A percentile compares a stretch with the other conserved stretches of the same genome.
These are phyloP conservation scores for Dryadula phaetusa DNA, from an alignment of 2,888 invertebrate species.

Conservation along the genomic window DNA sequence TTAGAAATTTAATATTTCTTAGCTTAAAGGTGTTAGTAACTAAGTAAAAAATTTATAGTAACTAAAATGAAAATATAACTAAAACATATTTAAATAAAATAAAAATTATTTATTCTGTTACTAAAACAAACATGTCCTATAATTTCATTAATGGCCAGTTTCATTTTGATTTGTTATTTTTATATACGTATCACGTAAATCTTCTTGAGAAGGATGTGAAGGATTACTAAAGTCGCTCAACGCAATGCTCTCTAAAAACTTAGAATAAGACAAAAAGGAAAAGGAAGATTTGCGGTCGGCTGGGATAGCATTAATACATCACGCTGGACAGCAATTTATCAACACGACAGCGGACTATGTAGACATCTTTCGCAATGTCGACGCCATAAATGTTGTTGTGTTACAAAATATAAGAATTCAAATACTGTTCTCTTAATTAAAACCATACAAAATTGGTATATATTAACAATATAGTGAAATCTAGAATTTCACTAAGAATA, in stretches of 20 bases:
- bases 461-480: neutral
- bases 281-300: slow-evolving; percentile 28
- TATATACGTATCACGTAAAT: slow-evolving; percentile 34
- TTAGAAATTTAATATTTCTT: slow-evolving; percentile 8
- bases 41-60: neutral
- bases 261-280: slow-evolving; percentile 35
- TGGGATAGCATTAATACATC: slow-evolving; percentile 39
- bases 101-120: neutral
- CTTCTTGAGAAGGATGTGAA: slow-evolving; percentile 28
- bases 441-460: too few relatives aligned
- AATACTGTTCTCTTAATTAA: neutral
- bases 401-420: neutral
- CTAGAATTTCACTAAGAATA: neutral
- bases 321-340: slow-evolving; percentile 38
- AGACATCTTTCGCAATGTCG: slow-evolving; percentile 28
- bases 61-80: too few relatives aligned
- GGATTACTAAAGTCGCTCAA: slow-evolving; percentile 38
- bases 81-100: neutral
- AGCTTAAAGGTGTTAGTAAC: neutral
- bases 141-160: neutral
- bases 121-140: neutral
- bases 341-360: slow-evolving; percentile 35
- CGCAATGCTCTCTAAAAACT: slow-evolving; percentile 29
- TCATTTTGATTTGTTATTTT: neutral
- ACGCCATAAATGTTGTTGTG: slow-evolving; percentile 8